phyloP scores from a whole-genome alignment of 2,113 vertebrate genomes.

The Lepus americanus region DNA sequence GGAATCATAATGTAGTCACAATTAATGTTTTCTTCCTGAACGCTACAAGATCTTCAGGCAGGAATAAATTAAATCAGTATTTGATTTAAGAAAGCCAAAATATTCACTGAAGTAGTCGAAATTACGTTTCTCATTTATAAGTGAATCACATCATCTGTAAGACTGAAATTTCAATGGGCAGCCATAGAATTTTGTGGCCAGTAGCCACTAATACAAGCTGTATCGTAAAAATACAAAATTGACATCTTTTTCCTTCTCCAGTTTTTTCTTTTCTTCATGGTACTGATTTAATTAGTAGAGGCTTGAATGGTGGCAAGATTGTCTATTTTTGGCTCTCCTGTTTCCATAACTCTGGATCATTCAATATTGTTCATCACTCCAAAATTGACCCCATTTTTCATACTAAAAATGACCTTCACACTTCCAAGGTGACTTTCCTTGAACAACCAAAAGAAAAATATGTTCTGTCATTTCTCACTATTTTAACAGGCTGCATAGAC shows the following conservation, averaged over 20 bases:
- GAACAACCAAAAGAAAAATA: neutral
- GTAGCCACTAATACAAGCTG: neutral
- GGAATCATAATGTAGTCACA: neutral
- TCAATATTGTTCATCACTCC: neutral
- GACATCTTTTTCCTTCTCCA: neutral
- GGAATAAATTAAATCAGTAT: conserved; percentile 62
- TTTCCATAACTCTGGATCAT: neutral
- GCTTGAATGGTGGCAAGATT: neutral
- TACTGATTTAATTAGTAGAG: neutral
- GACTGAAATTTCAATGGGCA: conserved; percentile 62
- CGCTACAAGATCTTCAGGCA: neutral
- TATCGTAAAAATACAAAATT: conserved; percentile 42
- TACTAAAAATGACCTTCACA: conserved; percentile 46
- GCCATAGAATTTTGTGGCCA: conserved; percentile 65
- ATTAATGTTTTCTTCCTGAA: conserved; percentile 34
- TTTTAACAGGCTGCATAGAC: neutral
- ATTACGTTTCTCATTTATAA: conserved; percentile 76
- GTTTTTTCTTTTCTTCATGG: neutral
- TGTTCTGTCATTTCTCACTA: neutral
- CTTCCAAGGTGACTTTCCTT: conserved; percentile 48
- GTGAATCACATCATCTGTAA: conserved; percentile 60
- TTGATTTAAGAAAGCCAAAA: conserved; percentile 64
- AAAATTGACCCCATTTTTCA: neutral
- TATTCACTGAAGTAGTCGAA: conserved; percentile 63
- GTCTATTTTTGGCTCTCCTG: neutral